Evolutionary conservation across 2,888 invertebrate species (phyloP).

Genomic region (Tipula helvola): DNA sequence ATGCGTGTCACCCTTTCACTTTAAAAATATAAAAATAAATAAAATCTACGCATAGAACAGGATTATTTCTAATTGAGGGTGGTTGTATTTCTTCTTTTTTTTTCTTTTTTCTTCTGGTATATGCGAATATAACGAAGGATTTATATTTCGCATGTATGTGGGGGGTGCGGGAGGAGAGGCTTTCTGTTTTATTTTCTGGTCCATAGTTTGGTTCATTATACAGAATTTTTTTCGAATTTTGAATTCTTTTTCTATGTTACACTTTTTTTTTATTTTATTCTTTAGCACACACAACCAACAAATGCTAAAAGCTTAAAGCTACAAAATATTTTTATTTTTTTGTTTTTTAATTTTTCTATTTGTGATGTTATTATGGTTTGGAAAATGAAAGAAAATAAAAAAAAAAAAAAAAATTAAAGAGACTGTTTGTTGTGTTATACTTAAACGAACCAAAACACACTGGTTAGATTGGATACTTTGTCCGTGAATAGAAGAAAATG

Average conservation of each 20-base stretch:
- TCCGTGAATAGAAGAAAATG: neutral
- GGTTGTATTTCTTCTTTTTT: neutral
- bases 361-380: neutral
- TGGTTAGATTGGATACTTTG: neutral
- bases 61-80: neutral
- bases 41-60: neutral
- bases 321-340: neutral
- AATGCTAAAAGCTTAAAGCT: neutral
- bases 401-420: neutral
- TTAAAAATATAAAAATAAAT: slow-evolving; percentile 11
- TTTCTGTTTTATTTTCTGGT: slow-evolving; percentile 5
- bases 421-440: neutral
- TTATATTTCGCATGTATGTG: neutral
- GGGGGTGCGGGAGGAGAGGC: neutral
- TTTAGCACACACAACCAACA: neutral
- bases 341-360: neutral
- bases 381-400: neutral
- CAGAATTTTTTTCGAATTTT: slow-evolving; percentile 7
- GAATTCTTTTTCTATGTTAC: neutral
- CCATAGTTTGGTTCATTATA: neutral
- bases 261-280: neutral
- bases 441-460: neutral
- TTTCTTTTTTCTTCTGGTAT: neutral
- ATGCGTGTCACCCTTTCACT: slow-evolving; percentile 16
- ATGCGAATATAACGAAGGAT: neutral